Conservation (phyloP, 1,140 invertebrate species). For the Drosophila azteca region DNA sequence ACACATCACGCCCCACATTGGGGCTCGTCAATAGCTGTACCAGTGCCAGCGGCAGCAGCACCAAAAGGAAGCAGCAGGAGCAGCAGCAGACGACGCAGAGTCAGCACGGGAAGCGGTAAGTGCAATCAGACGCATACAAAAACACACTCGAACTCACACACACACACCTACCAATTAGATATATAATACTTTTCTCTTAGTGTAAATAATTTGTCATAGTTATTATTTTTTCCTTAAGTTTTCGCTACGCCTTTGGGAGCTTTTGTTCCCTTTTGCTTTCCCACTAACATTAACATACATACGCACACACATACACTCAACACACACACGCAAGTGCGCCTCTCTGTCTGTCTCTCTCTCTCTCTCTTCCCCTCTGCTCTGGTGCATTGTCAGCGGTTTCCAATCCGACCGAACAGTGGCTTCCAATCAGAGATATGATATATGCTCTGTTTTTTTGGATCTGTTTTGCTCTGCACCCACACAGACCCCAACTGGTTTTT, state of each 20-base stretch:
- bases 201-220: constrained; percentile 29
- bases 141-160: constrained; percentile 1
- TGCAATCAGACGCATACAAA: background rate
- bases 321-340: background rate
- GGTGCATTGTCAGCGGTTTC: constrained; percentile 11
- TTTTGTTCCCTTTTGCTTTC: background rate
- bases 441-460: constrained; percentile 2
- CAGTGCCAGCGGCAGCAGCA: background rate
- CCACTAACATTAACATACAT: constrained; percentile 4
- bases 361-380: background rate
- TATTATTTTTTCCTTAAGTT: constrained; percentile 16
- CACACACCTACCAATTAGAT: no score
- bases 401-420: constrained; percentile 27
- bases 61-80: constrained; percentile 4
- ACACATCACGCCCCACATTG: no score
- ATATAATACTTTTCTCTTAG: background rate
- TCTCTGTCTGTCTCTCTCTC: background rate
- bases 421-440: constrained; percentile 25
- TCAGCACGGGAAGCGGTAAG: constrained; percentile 69
- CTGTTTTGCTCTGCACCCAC: constrained; percentile 23
- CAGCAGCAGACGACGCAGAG: constrained; percentile 13
- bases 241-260: background rate
- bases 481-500: constrained; percentile 67
- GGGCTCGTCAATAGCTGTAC: background rate
- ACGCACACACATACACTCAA: constrained; percentile 1